Evolutionary conservation across 2,113 vertebrate genomes (phyloP).

Genomic region (Pyrgilauda ruficollis): DNA sequence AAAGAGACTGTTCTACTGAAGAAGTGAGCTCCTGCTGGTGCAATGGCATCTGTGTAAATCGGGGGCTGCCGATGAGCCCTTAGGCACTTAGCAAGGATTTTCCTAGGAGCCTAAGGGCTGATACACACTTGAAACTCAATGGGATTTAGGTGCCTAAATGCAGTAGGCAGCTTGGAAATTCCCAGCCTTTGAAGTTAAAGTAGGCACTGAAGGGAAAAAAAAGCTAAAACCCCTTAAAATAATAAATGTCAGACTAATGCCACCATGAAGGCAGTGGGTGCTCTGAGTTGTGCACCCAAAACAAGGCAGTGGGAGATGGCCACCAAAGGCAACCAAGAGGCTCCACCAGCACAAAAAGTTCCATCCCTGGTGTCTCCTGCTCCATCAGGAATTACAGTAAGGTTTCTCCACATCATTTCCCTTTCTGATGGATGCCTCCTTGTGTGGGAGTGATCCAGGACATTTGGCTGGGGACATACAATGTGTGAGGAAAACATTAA

Average conservation of each 20-base stretch:
- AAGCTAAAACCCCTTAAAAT: background rate
- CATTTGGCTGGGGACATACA: background rate
- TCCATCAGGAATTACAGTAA: background rate
- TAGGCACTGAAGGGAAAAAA: background rate
- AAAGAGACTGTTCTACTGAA: background rate
- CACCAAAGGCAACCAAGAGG: accelerated
- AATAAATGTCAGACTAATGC: background rate
- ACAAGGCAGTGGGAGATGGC: background rate
- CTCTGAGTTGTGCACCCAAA: background rate
- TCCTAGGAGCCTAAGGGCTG: conserved; percentile 29
- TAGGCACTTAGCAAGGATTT: conserved; percentile 13
- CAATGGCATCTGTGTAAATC: background rate
- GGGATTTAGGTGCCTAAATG: conserved; percentile 50
- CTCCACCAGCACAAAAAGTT: background rate
- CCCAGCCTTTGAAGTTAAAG: conserved; percentile 11
- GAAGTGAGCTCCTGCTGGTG: background rate
- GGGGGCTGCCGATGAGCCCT: background rate
- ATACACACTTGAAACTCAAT: conserved; percentile 2
- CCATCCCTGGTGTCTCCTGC: background rate
- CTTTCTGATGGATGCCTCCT: background rate
- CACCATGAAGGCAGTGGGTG: background rate
- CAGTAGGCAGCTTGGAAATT: conserved; percentile 23
- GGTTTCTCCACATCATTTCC: background rate
- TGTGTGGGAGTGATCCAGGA: background rate
- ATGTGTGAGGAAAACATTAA: background rate